Conservation (phyloP, 2,113 vertebrate genomes). For the Zosterops lateralis region DNA sequence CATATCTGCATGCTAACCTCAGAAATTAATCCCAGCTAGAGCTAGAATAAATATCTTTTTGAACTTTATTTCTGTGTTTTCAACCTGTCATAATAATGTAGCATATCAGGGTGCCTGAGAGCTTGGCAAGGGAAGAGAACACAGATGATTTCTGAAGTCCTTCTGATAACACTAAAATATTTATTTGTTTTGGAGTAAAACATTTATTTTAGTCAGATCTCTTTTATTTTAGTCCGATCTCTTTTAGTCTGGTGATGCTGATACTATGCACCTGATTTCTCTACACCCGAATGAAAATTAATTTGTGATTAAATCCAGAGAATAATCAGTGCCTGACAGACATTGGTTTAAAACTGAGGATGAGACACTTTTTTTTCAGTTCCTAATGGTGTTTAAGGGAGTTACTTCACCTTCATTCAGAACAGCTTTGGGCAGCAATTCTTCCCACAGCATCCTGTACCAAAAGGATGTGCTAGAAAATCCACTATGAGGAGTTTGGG, state of each 20-base stretch:
- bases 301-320: background rate
- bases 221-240: background rate
- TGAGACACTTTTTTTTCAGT: background rate
- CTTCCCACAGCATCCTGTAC: background rate
- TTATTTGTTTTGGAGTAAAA: background rate
- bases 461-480: background rate
- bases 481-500: background rate
- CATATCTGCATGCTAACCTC: background rate
- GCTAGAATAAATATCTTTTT: background rate
- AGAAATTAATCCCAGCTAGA: slow-evolving; percentile 9
- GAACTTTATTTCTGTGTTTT: background rate
- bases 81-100: background rate
- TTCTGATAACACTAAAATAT: background rate
- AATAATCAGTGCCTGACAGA: background rate
- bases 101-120: accelerated
- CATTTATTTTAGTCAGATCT: background rate
- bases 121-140: background rate
- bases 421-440: background rate
- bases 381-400: background rate
- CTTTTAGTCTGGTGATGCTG: accelerated
- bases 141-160: background rate
- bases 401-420: background rate
- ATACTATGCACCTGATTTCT: background rate
- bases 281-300: background rate
- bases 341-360: background rate